Evolutionary conservation across 2,113 vertebrate species (phyloP), one percentile per base, ranked within the genome.

Genomic region (Hippoglossus stenolepis): DNA sequence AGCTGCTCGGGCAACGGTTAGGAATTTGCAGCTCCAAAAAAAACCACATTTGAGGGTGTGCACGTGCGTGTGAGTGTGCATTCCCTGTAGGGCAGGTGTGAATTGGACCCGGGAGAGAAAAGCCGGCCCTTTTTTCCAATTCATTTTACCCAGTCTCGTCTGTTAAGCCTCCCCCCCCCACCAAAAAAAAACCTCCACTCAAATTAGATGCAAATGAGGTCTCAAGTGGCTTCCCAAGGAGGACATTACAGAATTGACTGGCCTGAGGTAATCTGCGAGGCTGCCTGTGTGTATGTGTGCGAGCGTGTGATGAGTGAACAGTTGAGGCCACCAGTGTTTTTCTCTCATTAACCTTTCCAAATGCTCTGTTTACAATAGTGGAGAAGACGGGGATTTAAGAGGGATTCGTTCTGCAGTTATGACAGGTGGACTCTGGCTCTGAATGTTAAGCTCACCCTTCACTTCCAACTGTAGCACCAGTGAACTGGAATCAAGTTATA

Each of bases 161-260:
- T 70, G 85, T 83, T 89, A 87, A 89, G 84, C 72, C 85, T 45
- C 80, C 79, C 78, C 73, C 76, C 56, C 11, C 61, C 15, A 9
- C 4, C 0, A 31, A 7, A 14, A n/a, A 47, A 84, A 85, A 65
- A 73, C 85, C 87, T 89, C 82, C 84, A 86, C 90, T 91, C 84
- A 93, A 92, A 93, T 91, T 88, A 93, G 86, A 93, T 93, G 93
- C 91, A 93, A 93, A 93, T 92, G 87, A 93, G 89, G 77, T 88
- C 89, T 93, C 87, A 79, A 93, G 92, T 92, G 91, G 86, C 79
- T 87, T 91, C 84, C 87, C 86, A 82, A 87, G 88, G 84, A 92
- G 80, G 87, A 89, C 92, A 83, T 91, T 88, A 92, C 70, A 31
- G 84, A 80, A 88, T 62, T 68, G 85, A 87, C 88, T 85, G 86